These are phyloP conservation scores for Pseudomyrmex sp. DNA, from an alignment of 1,140 invertebrate species.

Conservation along the genomic window DNA sequence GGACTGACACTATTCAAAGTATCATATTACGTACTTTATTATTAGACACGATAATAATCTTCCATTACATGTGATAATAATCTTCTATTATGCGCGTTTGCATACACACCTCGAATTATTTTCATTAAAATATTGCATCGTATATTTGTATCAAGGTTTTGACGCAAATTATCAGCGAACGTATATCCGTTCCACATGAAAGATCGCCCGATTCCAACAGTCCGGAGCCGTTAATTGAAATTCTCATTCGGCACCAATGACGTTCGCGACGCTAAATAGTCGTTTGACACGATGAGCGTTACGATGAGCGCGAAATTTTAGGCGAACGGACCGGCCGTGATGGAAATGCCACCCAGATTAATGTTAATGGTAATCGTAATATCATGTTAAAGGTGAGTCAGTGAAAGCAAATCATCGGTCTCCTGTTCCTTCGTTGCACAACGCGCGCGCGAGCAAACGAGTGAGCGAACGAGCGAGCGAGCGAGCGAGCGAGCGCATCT, in stretches of 20 bases:
- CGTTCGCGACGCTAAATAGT: constrained; percentile 1
- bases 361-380: constrained; percentile 81
- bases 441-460: constrained; percentile 62
- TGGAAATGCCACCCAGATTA: constrained; percentile 74
- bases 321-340: constrained; percentile 57
- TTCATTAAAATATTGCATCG: neutral
- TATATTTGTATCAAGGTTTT: neutral
- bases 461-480: neutral
- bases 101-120: neutral
- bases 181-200: neutral
- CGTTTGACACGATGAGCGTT: constrained; percentile 6
- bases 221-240: constrained; percentile 19
- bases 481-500: constrained; percentile 52
- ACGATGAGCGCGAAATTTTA: constrained; percentile 68
- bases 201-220: constrained; percentile 11
- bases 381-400: constrained; percentile 80
- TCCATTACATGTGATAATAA: neutral
- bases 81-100: too few species aligned
- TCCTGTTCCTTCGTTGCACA: constrained; percentile 68
- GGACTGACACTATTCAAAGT: neutral
- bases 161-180: neutral
- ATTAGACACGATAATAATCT: constrained; percentile 18
- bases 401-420: constrained; percentile 80
- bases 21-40: constrained; percentile 25
- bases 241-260: neutral